Conservation (phyloP, 2,888 invertebrate species). For the Acronicta aceris region DNA sequence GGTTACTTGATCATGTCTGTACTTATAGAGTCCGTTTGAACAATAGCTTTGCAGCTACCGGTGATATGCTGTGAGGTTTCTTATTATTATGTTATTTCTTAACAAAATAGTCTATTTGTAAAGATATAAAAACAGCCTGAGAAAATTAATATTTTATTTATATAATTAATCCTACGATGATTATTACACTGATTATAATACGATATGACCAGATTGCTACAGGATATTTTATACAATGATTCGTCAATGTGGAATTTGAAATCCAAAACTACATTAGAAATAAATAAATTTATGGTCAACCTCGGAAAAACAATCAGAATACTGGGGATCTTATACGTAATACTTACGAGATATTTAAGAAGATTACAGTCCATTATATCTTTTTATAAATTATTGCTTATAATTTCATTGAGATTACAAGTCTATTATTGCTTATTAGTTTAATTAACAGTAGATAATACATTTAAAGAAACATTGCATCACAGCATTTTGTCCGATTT, state of each 20-base stretch:
- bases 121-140: constrained; percentile 1
- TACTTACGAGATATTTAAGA: constrained; percentile 33
- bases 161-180: constrained; percentile 40
- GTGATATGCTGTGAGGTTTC: too few species aligned
- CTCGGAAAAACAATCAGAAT: constrained; percentile 21
- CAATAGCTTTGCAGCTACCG: too few species aligned
- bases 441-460: constrained; percentile 44
- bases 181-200: constrained; percentile 46
- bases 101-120: too few species aligned
- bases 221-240: constrained; percentile 18
- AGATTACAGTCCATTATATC: constrained; percentile 46
- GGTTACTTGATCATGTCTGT: too few species aligned
- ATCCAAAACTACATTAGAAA: constrained; percentile 22
- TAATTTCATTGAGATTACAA: constrained; percentile 37
- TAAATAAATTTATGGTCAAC: constrained; percentile 31
- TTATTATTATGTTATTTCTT: too few species aligned
- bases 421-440: constrained; percentile 46
- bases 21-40: too few species aligned
- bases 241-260: constrained; percentile 25
- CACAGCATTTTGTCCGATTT: constrained; percentile 67
- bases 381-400: constrained; percentile 50
- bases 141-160: constrained; percentile 44
- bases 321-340: constrained; percentile 33
- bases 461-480: constrained; percentile 56
- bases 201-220: constrained; percentile 52